Evolutionary conservation across 1,140 invertebrate genomes (phyloP).

Genomic region (Melanaphis sacchari): DNA sequence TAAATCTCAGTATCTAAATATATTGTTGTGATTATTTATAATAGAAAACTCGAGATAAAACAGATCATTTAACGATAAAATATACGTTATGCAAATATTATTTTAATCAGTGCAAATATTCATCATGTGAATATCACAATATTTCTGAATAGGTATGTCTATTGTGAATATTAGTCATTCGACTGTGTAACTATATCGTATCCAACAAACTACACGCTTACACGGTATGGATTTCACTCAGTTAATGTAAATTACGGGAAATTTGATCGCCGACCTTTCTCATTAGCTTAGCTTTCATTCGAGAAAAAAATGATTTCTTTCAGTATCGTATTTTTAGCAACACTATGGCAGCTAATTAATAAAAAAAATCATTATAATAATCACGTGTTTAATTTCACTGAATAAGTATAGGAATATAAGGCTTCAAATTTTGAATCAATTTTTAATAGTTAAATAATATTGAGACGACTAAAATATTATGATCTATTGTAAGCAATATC

Average conservation of each 20-base stretch:
- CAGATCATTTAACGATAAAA: slow-evolving; percentile 31
- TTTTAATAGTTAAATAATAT: neutral
- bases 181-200: slow-evolving; percentile 38
- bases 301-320: neutral
- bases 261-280: slow-evolving; percentile 16
- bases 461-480: neutral
- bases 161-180: slow-evolving; percentile 39
- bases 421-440: neutral
- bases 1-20: slow-evolving; percentile 13
- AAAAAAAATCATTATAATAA: neutral
- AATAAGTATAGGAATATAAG: neutral
- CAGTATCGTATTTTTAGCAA: neutral
- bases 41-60: neutral
- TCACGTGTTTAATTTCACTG: slow-evolving; percentile 19
- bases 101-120: slow-evolving; percentile 11
- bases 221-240: slow-evolving; percentile 30
- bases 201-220: neutral
- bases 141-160: slow-evolving; percentile 19
- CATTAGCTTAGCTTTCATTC: neutral
- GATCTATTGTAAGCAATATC: neutral
- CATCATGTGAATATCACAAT: neutral
- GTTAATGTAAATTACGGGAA: slow-evolving; percentile 43
- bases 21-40: slow-evolving; percentile 9
- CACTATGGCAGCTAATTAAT: neutral
- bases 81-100: slow-evolving; percentile 45